Evolutionary conservation across 2,113 vertebrate genomes (phyloP).

Genomic region (Tachysurus vachellii): DNA sequence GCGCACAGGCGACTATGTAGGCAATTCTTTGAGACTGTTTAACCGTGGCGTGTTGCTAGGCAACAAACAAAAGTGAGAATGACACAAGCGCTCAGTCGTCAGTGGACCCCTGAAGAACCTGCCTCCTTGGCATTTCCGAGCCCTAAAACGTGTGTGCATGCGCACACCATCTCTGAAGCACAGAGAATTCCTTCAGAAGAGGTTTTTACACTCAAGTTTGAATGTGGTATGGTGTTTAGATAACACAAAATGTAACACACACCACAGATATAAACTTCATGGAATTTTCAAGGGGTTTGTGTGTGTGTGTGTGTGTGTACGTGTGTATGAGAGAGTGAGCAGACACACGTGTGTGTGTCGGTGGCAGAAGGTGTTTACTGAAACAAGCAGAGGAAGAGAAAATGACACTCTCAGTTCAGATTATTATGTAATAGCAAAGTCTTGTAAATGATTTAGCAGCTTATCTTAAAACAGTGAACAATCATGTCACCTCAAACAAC

Average conservation of each 20-base stretch:
- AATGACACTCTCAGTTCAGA: conserved; percentile 3
- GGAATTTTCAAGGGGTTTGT: background rate
- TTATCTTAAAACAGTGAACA: conserved; percentile 26
- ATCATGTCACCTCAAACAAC: conserved; percentile 20
- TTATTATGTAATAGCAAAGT: conserved; percentile 25
- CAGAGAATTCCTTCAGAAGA: background rate
- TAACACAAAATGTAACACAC: background rate
- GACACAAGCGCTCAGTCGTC: conserved; percentile 38
- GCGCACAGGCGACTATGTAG: conserved; percentile 11
- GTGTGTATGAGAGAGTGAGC: background rate
- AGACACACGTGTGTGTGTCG: background rate
- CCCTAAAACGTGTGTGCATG: background rate
- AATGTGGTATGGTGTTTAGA: background rate
- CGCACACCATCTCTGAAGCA: background rate
- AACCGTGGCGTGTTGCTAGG: conserved; percentile 50
- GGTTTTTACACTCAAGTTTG: background rate
- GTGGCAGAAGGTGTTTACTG: conserved; percentile 22
- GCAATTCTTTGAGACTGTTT: conserved; percentile 16
- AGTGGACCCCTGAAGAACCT: conserved; percentile 18
- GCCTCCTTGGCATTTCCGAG: conserved; percentile 24
- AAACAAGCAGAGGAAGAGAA: conserved; percentile 35
- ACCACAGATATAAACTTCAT: background rate
- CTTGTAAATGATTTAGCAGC: conserved; percentile 41
- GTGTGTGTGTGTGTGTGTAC: background rate
- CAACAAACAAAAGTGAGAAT: conserved; percentile 49